Base-by-base conservation (phyloP, 2,113 vertebrate genomes). In the Paralichthys olivaceus region DNA sequence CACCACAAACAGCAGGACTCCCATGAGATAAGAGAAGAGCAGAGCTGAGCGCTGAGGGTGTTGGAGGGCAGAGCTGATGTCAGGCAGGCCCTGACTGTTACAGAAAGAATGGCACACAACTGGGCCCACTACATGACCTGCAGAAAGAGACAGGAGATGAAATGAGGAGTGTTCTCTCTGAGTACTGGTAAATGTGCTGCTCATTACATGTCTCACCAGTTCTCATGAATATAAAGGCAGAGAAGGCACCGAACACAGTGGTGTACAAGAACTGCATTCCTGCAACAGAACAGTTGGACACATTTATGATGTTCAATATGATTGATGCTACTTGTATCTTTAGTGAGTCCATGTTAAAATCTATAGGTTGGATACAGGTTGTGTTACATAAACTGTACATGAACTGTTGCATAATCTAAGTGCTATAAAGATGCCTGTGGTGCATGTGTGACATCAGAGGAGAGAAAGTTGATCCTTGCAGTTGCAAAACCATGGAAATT, bases 201-300 rank as follows among this genome's bases (percentile, higher is more conserved):
- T 40, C 5, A 32, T 8, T 20, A 4, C 28, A 8, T 12, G 37
- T 72, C 76, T 89, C 29, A 95, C 94, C 94, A 87, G 94, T 95
- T 62, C 95, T 92, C 81, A 96, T 93, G 77, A 95, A 95, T 76
- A 96, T 90, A 71, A 95, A 96, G 28, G 94, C 92, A n/a, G 91
- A 92, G 86, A 95, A 96, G 26, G 90, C 93, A 62, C 94, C 94
- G 43, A 96, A 96, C 65, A 95, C 89, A 20, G 93, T 93, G 5
- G 95, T 96, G 87, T 96, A 96, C 69, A 92, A 92, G 89, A 95
- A 95, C 90, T 96, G 94, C 83, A 95, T 92, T 37, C 88, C 94
- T 95, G 90, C 37, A 87, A 85, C 17, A 80, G 1, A 87, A 29
- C n/a, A 63, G 32, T 1, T 6, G 2, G 8, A 11, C 7, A 19